Conservation (phyloP, 2,797 vertebrate genomes). For the Neosilurus hyrtlii region DNA sequence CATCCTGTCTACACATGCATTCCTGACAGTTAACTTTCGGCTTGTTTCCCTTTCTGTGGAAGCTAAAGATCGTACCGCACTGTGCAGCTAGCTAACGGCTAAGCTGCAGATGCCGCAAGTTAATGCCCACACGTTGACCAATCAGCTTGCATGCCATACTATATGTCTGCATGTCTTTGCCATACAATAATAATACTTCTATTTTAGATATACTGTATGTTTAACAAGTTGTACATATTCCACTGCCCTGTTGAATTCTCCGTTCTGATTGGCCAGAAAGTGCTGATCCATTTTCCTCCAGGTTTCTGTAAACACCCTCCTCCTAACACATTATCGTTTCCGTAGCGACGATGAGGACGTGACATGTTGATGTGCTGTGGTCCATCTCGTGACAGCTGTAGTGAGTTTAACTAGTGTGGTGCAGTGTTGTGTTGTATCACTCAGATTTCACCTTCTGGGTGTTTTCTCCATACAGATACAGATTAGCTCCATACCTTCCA, state of each 20-base stretch:
- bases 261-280: not conserved
- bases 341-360: not conserved
- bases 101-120: no score
- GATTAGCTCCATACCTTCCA: not conserved
- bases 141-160: no score
- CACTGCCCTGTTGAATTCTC: not conserved
- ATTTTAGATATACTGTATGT: no score
- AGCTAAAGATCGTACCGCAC: no score
- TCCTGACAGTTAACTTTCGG: no score
- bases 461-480: not conserved
- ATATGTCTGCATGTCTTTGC: no score
- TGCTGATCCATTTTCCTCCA: not conserved
- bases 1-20: no score
- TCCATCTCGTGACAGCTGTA: not conserved
- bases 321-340: not conserved
- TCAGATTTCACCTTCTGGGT: no score
- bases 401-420: not conserved
- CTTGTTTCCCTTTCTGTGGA: no score
- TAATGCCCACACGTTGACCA: no score
- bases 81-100: no score
- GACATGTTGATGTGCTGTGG: not conserved
- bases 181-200: no score
- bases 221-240: not conserved
- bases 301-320: not conserved
- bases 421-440: not conserved